Percentiles rank a stretch among this genome's conserved stretches.
Evolutionary conservation across 2,888 invertebrate genomes (phyloP).

Genomic region (Cosmia pyralina): DNA sequence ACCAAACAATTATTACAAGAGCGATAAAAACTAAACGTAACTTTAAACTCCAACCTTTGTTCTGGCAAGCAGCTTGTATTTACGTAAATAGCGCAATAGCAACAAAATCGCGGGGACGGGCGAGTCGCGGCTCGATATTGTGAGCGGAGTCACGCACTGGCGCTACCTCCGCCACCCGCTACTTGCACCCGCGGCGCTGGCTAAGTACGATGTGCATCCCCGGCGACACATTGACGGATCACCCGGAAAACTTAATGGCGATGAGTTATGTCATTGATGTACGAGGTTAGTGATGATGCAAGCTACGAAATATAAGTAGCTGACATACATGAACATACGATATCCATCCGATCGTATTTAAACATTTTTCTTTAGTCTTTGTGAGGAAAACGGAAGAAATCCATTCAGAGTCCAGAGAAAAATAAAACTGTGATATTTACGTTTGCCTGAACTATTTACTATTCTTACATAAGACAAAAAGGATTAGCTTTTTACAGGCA

Average conservation of each 20-base stretch:
- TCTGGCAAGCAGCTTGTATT: conserved; percentile 31
- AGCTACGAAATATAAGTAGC: background rate
- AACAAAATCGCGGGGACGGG: conserved; percentile 34
- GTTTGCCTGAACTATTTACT: background rate
- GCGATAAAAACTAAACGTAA: conserved; percentile 33
- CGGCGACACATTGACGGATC: conserved; percentile 60
- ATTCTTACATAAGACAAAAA: background rate
- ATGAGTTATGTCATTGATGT: conserved; percentile 16
- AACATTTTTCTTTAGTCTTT: background rate
- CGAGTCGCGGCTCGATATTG: conserved; percentile 40
- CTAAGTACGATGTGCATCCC: conserved; percentile 43
- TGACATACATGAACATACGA: background rate
- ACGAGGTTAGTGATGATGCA: conserved; percentile 3
- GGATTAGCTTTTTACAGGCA: background rate
- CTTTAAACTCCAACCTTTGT: conserved; percentile 19
- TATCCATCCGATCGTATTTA: background rate
- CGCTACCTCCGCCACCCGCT: conserved; percentile 37
- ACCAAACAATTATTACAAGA: conserved; percentile 26
- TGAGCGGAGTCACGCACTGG: conserved; percentile 45
- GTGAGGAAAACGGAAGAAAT: background rate
- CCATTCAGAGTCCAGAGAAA: background rate
- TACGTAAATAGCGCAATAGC: conserved; percentile 39
- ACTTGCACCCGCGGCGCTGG: conserved; percentile 18
- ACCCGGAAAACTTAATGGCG: conserved; percentile 29
- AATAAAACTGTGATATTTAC: background rate